A percentile compares a stretch with the other conserved stretches of the same genome.
These are phyloP conservation scores for Ecdyonurus torrentis DNA, from an alignment of 2,888 invertebrate genomes.

Conservation along the genomic window DNA sequence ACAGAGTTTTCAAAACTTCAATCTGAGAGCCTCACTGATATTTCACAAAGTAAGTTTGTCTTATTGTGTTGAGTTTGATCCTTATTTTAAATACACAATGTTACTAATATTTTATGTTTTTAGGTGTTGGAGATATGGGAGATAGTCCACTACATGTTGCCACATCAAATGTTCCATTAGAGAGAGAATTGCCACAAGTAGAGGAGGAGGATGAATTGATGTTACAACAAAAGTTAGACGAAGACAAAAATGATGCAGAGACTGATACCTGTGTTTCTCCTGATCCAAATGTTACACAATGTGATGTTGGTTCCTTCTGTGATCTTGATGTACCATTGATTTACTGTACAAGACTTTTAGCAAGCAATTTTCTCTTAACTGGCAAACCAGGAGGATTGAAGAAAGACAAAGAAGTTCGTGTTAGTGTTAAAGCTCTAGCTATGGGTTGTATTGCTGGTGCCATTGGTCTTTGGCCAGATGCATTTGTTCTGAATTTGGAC, in stretches of 20 bases:
- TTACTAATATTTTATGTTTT: no score
- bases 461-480: slow-evolving; percentile 52
- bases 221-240: slow-evolving; percentile 18
- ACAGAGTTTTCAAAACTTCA: not conserved
- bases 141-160: not conserved
- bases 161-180: not conserved
- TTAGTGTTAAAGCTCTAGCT: slow-evolving; percentile 81
- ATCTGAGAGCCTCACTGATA: not conserved
- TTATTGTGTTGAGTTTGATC: no score
- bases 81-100: no score
- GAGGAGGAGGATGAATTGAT: slow-evolving; percentile 5
- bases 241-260: slow-evolving; percentile 22
- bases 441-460: slow-evolving; percentile 62
- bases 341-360: slow-evolving; percentile 54
- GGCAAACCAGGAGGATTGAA: slow-evolving; percentile 42
- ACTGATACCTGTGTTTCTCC: slow-evolving; percentile 16
- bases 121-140: not conserved
- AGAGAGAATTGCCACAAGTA: not conserved
- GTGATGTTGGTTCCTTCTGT: slow-evolving; percentile 45
- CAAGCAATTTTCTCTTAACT: slow-evolving; percentile 52
- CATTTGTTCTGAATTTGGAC: slow-evolving; percentile 41
- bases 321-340: slow-evolving; percentile 48
- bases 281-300: slow-evolving; percentile 27
- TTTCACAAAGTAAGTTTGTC: not conserved
- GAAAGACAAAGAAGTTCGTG: slow-evolving; percentile 59